Conservation (phyloP, 2,888 invertebrate species). For the Ormyrus nitidulus region DNA sequence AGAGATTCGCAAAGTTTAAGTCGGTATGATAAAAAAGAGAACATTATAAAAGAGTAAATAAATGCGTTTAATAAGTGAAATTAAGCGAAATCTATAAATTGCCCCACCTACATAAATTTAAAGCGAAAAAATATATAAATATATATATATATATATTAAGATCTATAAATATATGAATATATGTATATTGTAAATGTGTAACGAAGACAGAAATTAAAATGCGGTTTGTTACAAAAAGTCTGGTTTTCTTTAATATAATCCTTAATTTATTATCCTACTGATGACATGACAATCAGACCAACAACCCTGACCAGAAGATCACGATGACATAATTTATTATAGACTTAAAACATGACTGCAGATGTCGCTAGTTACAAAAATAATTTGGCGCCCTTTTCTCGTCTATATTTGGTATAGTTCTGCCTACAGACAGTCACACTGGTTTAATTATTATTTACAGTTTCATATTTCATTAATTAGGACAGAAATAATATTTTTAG, state of each 20-base stretch:
- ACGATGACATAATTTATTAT: too few relatives aligned
- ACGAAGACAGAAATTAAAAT: constrained; percentile 73
- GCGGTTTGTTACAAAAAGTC: constrained; percentile 72
- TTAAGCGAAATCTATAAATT: constrained; percentile 62
- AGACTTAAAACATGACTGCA: too few relatives aligned
- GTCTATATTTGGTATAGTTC: too few relatives aligned
- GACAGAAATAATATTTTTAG: neutral
- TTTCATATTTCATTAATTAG: too few relatives aligned
- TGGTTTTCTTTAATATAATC: too few relatives aligned
- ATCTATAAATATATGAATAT: constrained; percentile 62
- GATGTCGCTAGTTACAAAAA: too few relatives aligned
- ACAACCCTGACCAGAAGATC: too few relatives aligned
- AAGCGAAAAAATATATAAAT: constrained; percentile 61
- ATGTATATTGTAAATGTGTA: constrained; percentile 75
- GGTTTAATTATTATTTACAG: too few relatives aligned
- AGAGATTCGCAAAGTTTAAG: constrained; percentile 59
- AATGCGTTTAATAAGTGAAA: constrained; percentile 52
- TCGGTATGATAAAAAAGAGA: constrained; percentile 53
- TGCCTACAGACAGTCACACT: too few relatives aligned
- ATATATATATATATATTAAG: constrained; percentile 70
- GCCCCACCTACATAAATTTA: constrained; percentile 66
- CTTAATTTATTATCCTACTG: too few relatives aligned
- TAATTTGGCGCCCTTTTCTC: too few relatives aligned
- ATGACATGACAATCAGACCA: too few relatives aligned
- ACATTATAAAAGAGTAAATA: constrained; percentile 58